Base-by-base conservation (phyloP, 2,888 invertebrate genomes). In the Cryptus viduatorius region DNA sequence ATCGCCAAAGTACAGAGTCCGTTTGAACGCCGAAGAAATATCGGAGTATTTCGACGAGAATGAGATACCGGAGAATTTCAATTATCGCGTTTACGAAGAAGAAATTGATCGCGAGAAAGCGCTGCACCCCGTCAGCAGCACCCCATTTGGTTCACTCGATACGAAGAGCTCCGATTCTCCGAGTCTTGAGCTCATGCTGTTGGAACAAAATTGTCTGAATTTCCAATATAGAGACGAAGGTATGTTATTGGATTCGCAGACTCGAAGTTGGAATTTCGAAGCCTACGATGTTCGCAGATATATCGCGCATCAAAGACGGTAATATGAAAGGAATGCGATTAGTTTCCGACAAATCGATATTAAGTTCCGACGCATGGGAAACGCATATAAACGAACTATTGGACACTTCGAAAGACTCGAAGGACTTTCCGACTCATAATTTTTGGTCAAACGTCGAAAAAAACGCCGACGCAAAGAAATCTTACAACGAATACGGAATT, bases 181-280 rank as follows among this genome's bases (percentile, higher is more conserved):
- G 1, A 82, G 82, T 42, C 82, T 90, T 7, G 89, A 90, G 31
- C 19, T 77, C 12, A 78, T 90, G 44, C 59, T 90, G 67, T 79
- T 83, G 67, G 86, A 89, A 65, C 89, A 90, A 78, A 86, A 86
- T 4, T 87, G 86, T 29, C 71, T 84, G 5, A 84, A 88, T 46
- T 82, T 86, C 14, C 79, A 84, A 77, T 87, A 83, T 48, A 88
- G 90, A 61, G 89, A 91, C 56, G 86, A 88, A 87, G 90, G 90
- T 90, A 42, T 48, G 10, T 53, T 44, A 4, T n/a, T 56, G 10
- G 7, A 72, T 24, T 37, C 37, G 10, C 14, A 14, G 0, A 24
- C 37, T 37, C 37, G 37, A 37, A 0, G 37, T 37, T 37, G 37
- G 37, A 37, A 37, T 37, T 37, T 37, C 37, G 5, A 8, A 4